Base-by-base conservation (phyloP, 2,888 invertebrate species). In the Drosophila dives region DNA sequence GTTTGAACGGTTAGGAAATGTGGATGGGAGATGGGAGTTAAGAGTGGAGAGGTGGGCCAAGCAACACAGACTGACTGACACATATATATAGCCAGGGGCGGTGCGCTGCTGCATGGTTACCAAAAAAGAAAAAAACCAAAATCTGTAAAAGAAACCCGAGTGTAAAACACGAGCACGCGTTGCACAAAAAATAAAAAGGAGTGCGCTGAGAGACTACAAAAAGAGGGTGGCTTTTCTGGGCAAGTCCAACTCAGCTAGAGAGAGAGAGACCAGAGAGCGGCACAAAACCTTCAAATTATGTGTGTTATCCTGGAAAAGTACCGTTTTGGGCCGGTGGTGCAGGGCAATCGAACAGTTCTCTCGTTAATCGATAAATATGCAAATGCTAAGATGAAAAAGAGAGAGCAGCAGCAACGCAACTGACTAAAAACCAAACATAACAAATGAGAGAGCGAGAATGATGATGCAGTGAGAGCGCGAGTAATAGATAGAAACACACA, bases 71-170 rank as follows among this genome's bases (percentile, higher is more conserved):
- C 65, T 63, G 65, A 54, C 81, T 85, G 87, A 80, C 85, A 85
- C 83, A 82, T 76, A 80, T 76, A 80, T 75, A 81, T 80, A 65
- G 75, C 80, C 60, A 58, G 67, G 71, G 80, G 79, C 70, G 68
- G 59, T 67, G 60, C 42, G 61, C 42, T 68, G 68, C 49, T 64
- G 66, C 84, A 81, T 84, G 77, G 87, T 78, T 78, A 86, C 84
- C 80, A 76, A 76, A 81, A 76, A 73, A 77, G 29, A 29, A 86
- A 80, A 75, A 74, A 73, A 75, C 68, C 68, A 79, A 56, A 40
- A 56, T 56, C 60, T 72, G 55, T 59, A 42, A 77, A 64, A 78
- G 68, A 58, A 72, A 73, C 55, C 32, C 63, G 48, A 65, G 8
- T 23, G 23, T 23, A 8, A 45, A 45, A 23, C 23, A 45, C 29